Evolutionary conservation across 2,797 vertebrate genomes (phyloP), one percentile per base, ranked within the genome.

Genomic region (Australoheros facetus): DNA sequence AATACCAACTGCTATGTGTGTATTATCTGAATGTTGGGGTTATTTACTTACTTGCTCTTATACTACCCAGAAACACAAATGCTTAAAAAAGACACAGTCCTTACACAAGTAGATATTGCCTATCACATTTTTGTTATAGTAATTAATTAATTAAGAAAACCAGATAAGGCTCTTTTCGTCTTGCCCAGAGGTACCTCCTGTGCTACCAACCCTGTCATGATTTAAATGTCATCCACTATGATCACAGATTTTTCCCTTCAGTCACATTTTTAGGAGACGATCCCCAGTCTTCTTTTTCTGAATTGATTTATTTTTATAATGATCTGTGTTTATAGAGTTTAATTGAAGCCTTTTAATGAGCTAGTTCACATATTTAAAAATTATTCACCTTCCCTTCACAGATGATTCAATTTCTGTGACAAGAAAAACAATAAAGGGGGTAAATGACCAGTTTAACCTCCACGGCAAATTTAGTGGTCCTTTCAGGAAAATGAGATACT

Each of bases 401-500:
- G 66, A 80, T 85, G 84, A 91, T 88, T 92, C 76, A 87, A 89
- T 81, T 78, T 89, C 77, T 79, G 59, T 82, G 73, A 86, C 84
- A 89, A 85, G 72, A 85, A 82, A 75, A 88, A 90, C 79, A 91
- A 80, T 82, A 64, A 60, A 55, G 76, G 69, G 42, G 71, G 74
- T 58, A 60, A 89, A 87, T 88, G 85, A 85, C 91, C 87, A 90
- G 90, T 92, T 92, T 88, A 91, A 93, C 86, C 92, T 90, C 81
- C 60, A 70, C 59, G 48, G 83, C 85, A 91, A 82, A 92, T 93
- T 86, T 87, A 82, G 80, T 71, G 71, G 51, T 76, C 72, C 70
- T 83, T 90, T 88, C 85, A 90, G 66, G 39, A 80, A 84, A 87
- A 91, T 58, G 34, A 84, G 80, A 78, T 69, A 64, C 70, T 56